These are phyloP conservation scores for Sericinus montela DNA, from an alignment of 2,888 invertebrate species.

Conservation along the genomic window DNA sequence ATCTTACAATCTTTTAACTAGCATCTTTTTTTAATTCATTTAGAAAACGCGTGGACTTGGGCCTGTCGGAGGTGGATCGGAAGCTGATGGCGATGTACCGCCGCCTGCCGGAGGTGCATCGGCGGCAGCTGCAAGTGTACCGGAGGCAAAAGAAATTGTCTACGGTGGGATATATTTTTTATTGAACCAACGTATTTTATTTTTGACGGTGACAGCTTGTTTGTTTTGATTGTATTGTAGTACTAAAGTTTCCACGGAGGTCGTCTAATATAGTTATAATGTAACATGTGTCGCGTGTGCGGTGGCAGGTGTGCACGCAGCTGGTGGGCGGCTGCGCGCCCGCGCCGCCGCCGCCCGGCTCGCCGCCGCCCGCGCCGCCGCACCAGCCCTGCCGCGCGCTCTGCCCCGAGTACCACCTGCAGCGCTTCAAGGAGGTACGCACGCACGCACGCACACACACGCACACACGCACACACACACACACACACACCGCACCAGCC, in stretches of 20 bases:
- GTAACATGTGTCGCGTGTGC: too few relatives aligned
- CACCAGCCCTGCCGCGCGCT: constrained; percentile 52
- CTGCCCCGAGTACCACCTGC: constrained; percentile 65
- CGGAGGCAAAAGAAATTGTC: constrained; percentile 66
- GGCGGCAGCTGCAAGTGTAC: constrained; percentile 64
- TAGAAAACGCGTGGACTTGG: constrained; percentile 65
- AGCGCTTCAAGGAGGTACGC: constrained; percentile 59
- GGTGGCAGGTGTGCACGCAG: constrained; percentile 61
- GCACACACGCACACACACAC: not conserved
- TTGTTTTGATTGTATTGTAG: too few relatives aligned
- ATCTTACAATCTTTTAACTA: too few relatives aligned
- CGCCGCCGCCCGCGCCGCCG: constrained; percentile 46
- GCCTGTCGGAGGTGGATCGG: constrained; percentile 63
- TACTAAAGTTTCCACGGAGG: too few relatives aligned
- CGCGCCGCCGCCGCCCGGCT: constrained; percentile 51
- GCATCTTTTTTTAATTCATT: not conserved
- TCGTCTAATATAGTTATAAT: too few relatives aligned
- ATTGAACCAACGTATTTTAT: too few relatives aligned
- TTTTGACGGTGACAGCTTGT: too few relatives aligned
- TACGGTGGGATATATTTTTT: constrained; percentile 37
- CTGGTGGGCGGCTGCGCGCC: constrained; percentile 53
- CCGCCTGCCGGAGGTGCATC: constrained; percentile 64
- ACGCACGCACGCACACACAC: not conserved
- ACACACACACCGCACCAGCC: not conserved
- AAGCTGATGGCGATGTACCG: constrained; percentile 73